Conservation (phyloP, 2,797 vertebrate species). For the Ammospiza maritima region DNA sequence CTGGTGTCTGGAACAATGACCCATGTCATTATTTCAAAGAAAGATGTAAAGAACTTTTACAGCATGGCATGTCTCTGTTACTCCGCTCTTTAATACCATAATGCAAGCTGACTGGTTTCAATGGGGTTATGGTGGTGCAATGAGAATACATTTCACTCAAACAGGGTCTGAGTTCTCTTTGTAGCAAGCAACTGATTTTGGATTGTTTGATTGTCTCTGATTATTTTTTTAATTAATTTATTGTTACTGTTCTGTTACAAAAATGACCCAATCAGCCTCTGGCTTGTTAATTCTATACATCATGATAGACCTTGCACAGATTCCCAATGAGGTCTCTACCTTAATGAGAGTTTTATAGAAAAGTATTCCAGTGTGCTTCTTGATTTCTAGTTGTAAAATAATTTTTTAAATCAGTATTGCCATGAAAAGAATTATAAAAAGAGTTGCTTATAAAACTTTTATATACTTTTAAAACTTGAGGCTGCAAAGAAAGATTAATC, state of each 20-base stretch:
- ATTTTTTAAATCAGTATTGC: not conserved
- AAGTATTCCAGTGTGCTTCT: not conserved
- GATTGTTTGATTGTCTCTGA: not conserved
- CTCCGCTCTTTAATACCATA: not conserved
- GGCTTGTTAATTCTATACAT: not conserved
- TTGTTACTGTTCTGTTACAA: not conserved
- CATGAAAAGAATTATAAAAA: not conserved
- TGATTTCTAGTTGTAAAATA: not conserved
- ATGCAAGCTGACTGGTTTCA: not conserved
- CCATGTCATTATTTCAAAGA: slow-evolving; percentile 14
- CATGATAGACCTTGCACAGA: not conserved
- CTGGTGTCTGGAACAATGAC: slow-evolving; percentile 3
- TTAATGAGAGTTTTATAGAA: not conserved
- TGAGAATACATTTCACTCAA: not conserved
- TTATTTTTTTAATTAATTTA: not conserved
- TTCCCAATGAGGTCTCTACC: not conserved
- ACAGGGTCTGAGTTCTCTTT: not conserved
- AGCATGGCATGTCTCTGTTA: not conserved
- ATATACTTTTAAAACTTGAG: not conserved
- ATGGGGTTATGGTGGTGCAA: not conserved
- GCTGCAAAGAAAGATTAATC: not conserved
- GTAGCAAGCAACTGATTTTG: not conserved
- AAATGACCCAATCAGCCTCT: not conserved
- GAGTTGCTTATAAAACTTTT: not conserved
- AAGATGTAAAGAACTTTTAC: not conserved